Evolutionary conservation across 92 coral and sea anemone species (phyloP), one percentile per base, ranked within the genome.

Genomic region (Phymanthus crucifer): DNA sequence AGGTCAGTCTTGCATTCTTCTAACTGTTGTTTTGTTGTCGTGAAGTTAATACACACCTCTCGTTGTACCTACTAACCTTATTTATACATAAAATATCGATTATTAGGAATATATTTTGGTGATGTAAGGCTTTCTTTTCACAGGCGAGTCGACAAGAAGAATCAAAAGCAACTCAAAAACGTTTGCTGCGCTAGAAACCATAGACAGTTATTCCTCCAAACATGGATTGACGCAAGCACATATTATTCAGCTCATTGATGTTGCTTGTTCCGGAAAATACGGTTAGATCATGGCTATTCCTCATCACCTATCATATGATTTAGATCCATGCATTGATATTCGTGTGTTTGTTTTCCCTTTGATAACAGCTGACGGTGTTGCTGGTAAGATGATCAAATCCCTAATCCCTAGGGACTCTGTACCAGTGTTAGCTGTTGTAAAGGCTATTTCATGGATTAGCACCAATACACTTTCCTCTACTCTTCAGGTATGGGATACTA

Each of bases 361-460:
- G 32, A 29, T 83, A 78, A 16, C 83, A 96, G 99, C 85, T 87
- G 98, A 93, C 14, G 78, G 79, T 64, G 68, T 89, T 40, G 82
- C 89, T 21, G 69, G 73, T 19, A 89, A 80, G 72, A 89, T 96
- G 9, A 77, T 96, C 83, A 90, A 83, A 87, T 85, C 92, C 73
- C 83, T 96, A 27, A 91, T 96, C 77, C 99, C 99, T 38, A 85
- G 83, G 64, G 85, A 82, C 32, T 45, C 61, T 40, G 91, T 93
- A 70, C 93, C 99, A 61, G 72, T 85, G 36, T 65, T 80, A 70
- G 92, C 92, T 66, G 88, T 94, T 35, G 91, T 93, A 43, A 87
- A 89, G 52, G 84, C 78, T 29, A 79, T 88, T 27, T 95, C 99
- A 9, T 85, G 95, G 94, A 85, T 93, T 61, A 90, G 94, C 57